Percentiles rank a stretch among this genome's conserved stretches.
Conservation (phyloP, 1,140 invertebrate species). For the Ips nitidus region DNA sequence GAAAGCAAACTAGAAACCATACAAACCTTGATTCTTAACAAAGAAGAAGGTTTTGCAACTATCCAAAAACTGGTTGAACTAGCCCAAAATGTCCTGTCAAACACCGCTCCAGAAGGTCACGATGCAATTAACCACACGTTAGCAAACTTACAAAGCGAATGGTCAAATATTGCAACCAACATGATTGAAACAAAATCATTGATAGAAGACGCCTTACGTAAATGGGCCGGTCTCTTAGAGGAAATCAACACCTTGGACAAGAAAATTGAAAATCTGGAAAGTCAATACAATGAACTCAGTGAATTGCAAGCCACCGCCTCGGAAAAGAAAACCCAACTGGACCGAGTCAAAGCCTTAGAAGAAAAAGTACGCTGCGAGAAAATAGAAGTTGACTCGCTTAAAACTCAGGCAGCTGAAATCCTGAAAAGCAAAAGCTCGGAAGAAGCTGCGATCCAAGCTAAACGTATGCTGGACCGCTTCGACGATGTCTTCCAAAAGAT, state of each 20-base stretch:
- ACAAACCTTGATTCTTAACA: constrained; percentile 81
- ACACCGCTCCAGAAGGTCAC: constrained; percentile 87
- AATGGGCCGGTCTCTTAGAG: constrained; percentile 86
- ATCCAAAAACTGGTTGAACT: constrained; percentile 84
- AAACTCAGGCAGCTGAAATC: constrained; percentile 85
- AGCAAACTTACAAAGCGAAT: constrained; percentile 83
- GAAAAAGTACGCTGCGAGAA: constrained; percentile 90
- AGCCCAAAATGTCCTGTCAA: constrained; percentile 88
- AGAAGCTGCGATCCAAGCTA: constrained; percentile 78
- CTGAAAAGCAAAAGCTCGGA: constrained; percentile 80
- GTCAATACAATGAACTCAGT: constrained; percentile 69
- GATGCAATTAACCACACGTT: constrained; percentile 82
- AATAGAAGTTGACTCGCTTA: constrained; percentile 87
- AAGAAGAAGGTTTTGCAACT: constrained; percentile 89
- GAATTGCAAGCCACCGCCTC: constrained; percentile 77
- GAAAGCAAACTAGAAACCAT: constrained; percentile 83
- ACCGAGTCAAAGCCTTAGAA: constrained; percentile 81
- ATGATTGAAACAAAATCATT: constrained; percentile 88
- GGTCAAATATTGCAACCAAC: constrained; percentile 81
- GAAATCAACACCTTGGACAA: constrained; percentile 85
- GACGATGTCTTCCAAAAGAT: constrained; percentile 71
- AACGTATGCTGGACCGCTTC: constrained; percentile 80
- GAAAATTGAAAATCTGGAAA: constrained; percentile 76
- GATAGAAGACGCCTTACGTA: constrained; percentile 86
- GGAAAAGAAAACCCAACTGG: constrained; percentile 83